phyloP scores from a whole-genome alignment of 2,888 invertebrate species.

The Spialia ferax region DNA sequence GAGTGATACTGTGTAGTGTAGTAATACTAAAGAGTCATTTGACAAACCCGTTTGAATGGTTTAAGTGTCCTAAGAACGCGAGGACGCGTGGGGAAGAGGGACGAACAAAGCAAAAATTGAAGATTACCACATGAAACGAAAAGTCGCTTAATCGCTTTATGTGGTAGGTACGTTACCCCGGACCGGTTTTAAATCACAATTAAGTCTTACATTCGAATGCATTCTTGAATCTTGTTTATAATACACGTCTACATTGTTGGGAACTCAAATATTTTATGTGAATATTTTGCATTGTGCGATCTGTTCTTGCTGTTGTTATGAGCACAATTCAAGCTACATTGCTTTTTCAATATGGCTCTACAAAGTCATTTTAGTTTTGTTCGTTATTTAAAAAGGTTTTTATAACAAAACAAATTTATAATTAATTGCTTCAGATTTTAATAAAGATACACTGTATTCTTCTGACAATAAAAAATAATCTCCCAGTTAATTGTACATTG shows the following conservation, averaged over 20 bases:
- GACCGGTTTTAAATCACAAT: conserved; percentile 52
- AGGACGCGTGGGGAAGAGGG: conserved; percentile 67
- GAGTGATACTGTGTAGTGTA: no score
- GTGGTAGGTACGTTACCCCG: conserved; percentile 60
- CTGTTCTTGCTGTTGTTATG: conserved; percentile 29
- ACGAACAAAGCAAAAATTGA: conserved; percentile 63
- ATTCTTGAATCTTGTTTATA: conserved; percentile 44
- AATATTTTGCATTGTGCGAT: conserved; percentile 34
- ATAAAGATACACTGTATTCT: no score
- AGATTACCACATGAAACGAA: conserved; percentile 54
- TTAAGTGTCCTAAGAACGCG: conserved; percentile 48
- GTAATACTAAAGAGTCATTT: no score
- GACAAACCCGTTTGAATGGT: neutral
- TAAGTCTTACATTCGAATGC: conserved; percentile 46
- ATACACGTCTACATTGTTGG: conserved; percentile 36
- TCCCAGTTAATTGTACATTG: neutral
- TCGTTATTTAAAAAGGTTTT: neutral
- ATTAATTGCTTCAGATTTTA: no score
- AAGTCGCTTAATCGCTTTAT: conserved; percentile 62
- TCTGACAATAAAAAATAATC: neutral
- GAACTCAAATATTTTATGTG: conserved; percentile 31
- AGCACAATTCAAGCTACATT: conserved; percentile 27
- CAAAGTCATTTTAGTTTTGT: neutral
- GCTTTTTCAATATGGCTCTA: conserved; percentile 14
- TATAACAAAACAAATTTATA: no score